These are phyloP conservation scores for Gambelia wislizenii DNA, from an alignment of 2,797 vertebrate genomes.

Conservation along the genomic window DNA sequence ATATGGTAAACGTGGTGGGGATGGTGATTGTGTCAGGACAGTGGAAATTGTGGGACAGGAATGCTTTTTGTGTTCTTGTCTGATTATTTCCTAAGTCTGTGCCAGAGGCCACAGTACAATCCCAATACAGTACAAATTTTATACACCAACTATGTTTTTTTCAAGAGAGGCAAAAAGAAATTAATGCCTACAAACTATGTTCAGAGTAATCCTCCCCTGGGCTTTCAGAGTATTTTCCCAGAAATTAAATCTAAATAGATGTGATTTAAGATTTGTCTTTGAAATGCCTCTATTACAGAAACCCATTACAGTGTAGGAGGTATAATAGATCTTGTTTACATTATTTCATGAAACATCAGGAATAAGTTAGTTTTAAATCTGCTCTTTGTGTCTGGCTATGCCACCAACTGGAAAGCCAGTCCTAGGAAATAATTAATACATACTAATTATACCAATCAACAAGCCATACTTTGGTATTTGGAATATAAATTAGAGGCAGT, in stretches of 20 bases:
- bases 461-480: slow-evolving; percentile 34
- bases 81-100: background rate
- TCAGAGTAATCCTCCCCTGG: slow-evolving; percentile 23
- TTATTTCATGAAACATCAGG: background rate
- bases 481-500: background rate
- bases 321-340: slow-evolving; percentile 49
- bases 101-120: background rate
- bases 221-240: slow-evolving; percentile 56
- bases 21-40: no score
- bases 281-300: slow-evolving; percentile 48
- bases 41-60: no score
- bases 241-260: slow-evolving; percentile 67
- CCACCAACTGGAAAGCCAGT: slow-evolving; percentile 52
- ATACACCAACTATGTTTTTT: slow-evolving; percentile 35
- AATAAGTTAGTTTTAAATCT: slow-evolving; percentile 35
- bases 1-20: no score
- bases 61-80: no score
- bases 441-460: slow-evolving; percentile 60
- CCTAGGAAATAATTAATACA: slow-evolving; percentile 20
- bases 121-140: slow-evolving; percentile 39
- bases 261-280: slow-evolving; percentile 58
- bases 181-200: slow-evolving; percentile 14
- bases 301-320: slow-evolving; percentile 43
- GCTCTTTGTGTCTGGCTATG: slow-evolving; percentile 61
- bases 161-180: slow-evolving; percentile 35